Evolutionary conservation across 1,140 invertebrate genomes (phyloP), one percentile per base, ranked within the genome.

Genomic region (Meloidogyne floridensis): DNA sequence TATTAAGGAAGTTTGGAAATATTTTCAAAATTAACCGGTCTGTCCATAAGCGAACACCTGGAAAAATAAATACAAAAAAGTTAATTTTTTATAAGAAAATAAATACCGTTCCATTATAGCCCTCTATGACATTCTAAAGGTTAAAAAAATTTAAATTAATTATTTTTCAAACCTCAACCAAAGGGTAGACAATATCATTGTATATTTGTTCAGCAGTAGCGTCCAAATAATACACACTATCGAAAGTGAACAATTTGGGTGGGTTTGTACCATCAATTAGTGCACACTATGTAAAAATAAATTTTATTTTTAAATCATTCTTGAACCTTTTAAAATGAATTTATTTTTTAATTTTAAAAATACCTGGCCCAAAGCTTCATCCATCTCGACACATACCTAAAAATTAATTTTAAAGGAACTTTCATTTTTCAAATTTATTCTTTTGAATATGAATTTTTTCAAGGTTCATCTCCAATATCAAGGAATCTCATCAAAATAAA

Each of bases 191-290:
- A 79, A 93, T 93, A 84, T 94, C 93, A 86, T 92, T 93, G 89
- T 94, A 94, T 69, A 94, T 93, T 81, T 92, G 91, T 87, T 93
- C 93, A 75, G 93, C 93, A 42, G 92, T 93, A 6, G 92, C 92
- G 82, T 93, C 91, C 43, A 90, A 90, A 83, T 89, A 91, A 88
- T 93, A 93, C 54, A 92, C 91, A 18, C 93, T 93, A 90, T 95
- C 94, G 89, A 95, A 93, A 3, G 93, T 94, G 89, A 95, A 95
- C 47, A 88, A 91, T 91, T 95, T 94, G 0, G 93, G 92, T 5
- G 93, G 92, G 15, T 82, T 54, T 2, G 92, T 92, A 54, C 92
- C 92, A 6, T 87, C 84, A 85, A 93, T 93, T 18, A 94, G 91
- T 53, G 91, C 91, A 87, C 93, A 93, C 75, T n/a, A 32, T 32